phyloP scores from a whole-genome alignment of 2,797 vertebrate species.

The Onychomys leucogaster region DNA sequence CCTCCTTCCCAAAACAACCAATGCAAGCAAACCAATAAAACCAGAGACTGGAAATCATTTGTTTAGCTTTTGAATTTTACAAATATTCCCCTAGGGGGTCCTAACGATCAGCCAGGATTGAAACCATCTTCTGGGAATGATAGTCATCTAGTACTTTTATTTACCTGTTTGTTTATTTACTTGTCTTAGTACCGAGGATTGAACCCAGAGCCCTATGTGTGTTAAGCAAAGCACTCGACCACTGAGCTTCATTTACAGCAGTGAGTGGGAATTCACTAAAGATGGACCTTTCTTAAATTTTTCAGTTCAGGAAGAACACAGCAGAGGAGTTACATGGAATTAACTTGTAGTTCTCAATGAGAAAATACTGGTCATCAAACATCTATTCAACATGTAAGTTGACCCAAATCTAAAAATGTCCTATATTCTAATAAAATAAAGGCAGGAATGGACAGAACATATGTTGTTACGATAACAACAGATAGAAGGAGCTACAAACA shows the following conservation, averaged over 20 bases:
- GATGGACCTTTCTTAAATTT: neutral
- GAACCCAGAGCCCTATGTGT: neutral
- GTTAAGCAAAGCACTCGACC: neutral
- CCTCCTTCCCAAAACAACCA: neutral
- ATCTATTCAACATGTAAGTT: slow-evolving; percentile 52
- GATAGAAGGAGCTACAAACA: slow-evolving; percentile 27
- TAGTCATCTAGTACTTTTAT: neutral
- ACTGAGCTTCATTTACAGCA: neutral
- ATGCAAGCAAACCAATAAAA: neutral
- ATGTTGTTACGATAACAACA: neutral
- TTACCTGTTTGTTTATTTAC: neutral
- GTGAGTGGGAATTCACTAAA: neutral
- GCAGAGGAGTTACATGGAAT: slow-evolving; percentile 13
- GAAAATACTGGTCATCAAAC: slow-evolving; percentile 28
- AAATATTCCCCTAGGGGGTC: neutral
- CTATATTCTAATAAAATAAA: slow-evolving; percentile 25
- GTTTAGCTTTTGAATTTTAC: neutral
- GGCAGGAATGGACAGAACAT: slow-evolving; percentile 18
- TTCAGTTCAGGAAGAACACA: neutral
- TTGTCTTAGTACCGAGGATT: neutral
- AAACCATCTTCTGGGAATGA: neutral
- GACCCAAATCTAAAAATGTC: neutral
- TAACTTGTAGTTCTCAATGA: slow-evolving; percentile 24
- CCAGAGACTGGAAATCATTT: neutral
- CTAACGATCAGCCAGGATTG: neutral